Base-by-base conservation (phyloP, 2,888 invertebrate species). In the Drosophila acutilabella region DNA sequence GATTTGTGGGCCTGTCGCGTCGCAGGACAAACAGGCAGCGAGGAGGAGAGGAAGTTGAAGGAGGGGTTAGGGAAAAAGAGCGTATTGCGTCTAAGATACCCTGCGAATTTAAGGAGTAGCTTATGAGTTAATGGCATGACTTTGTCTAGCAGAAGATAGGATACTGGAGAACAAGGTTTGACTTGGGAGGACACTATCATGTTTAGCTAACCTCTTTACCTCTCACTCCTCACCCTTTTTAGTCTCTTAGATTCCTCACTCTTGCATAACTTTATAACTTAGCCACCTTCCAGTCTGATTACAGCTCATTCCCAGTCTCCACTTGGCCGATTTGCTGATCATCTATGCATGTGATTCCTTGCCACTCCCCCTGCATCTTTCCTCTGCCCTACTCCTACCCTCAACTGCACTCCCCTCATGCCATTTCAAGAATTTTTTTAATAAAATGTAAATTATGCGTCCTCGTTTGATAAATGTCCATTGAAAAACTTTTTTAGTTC, bases 401-500 rank as follows among this genome's bases (percentile, higher is more conserved):
- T 2, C 11, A 14, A 2, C 52, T 57, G 20, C 14, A 20, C 20
- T 59, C 58, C 33, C 44, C 56, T 67, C 74, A 13, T 41, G 5
- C 71, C 72, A 51, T 61, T 76, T 64, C 50, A 16, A 33, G 60
- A 36, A 60, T 47, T 71, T 88, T 80, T 85, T 88, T 85, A 82
- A 88, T 85, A 85, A 85, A 82, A 85, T 85, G 84, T 88, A 85
- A 85, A 85, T 85, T 78, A 84, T 87, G 81, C 87, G 71, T 60
- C 77, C 78, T 71, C 67, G 62, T 75, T 84, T 88, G 88, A 85
- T 80, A 85, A 88, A 85, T 88, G 80, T 82, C 74, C 71, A 78
- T 85, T 80, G 85, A 73, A 87, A 88, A 84, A 88, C 70, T 81
- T 85, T 71, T 65, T 56, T 71, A 80, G 78, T 76, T 77, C 78